phyloP scores from a whole-genome alignment of 2,113 vertebrate species.

The Bolborhynchus lineola region DNA sequence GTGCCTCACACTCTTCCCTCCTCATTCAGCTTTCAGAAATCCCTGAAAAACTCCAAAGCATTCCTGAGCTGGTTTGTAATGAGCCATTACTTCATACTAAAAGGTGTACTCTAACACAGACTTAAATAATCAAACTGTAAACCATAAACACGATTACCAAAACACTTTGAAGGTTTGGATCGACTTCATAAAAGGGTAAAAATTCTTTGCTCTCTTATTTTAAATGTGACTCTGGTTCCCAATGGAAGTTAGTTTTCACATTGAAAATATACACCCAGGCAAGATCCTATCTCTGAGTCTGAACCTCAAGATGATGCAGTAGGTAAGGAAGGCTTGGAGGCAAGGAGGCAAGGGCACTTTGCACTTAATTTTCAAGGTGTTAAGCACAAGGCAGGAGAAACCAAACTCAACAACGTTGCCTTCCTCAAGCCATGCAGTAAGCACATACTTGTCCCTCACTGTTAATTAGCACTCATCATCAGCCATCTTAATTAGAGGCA shows the following conservation, averaged over 20 bases:
- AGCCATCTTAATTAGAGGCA: neutral
- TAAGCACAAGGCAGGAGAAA: neutral
- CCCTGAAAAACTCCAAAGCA: slow-evolving; percentile 61
- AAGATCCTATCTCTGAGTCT: neutral
- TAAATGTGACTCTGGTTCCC: neutral
- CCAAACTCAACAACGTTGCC: neutral
- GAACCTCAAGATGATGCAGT: neutral
- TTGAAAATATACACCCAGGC: neutral
- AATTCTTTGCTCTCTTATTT: neutral
- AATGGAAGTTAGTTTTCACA: neutral
- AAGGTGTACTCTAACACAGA: slow-evolving; percentile 26
- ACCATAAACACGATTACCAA: slow-evolving; percentile 41
- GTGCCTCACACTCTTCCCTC: slow-evolving; percentile 40
- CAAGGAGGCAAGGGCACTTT: neutral
- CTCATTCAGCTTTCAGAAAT: slow-evolving; percentile 27
- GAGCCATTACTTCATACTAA: slow-evolving; percentile 60
- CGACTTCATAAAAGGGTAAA: slow-evolving; percentile 18
- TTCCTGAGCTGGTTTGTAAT: slow-evolving; percentile 63
- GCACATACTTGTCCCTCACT: neutral
- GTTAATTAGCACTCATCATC: neutral
- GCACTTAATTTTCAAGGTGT: neutral
- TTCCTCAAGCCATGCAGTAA: neutral
- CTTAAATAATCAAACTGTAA: slow-evolving; percentile 56
- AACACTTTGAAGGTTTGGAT: slow-evolving; percentile 58
- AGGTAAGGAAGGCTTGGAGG: neutral